These are phyloP conservation scores for Lacerta bilineata DNA, from an alignment of 2,797 vertebrate genomes.

Conservation along the genomic window DNA sequence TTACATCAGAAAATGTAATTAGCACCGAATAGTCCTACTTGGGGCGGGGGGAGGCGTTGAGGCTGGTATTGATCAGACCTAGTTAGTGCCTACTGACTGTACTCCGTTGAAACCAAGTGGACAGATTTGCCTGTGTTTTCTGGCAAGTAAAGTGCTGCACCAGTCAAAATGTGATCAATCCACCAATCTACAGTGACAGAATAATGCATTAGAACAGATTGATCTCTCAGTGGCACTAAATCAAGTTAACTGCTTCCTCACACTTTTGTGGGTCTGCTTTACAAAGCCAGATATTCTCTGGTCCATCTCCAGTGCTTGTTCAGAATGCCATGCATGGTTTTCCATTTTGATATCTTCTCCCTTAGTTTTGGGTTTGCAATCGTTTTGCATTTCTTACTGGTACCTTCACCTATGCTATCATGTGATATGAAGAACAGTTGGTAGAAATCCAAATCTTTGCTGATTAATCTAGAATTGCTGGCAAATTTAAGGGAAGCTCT, in stretches of 20 bases:
- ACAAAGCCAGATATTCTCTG: fast-evolving
- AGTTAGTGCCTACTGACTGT: conserved; percentile 37
- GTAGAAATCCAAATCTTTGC: not conserved
- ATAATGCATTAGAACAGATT: conserved; percentile 55
- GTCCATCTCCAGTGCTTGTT: conserved; percentile 17
- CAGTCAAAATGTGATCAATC: conserved; percentile 58
- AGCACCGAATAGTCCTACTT: not conserved
- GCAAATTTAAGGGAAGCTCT: not conserved
- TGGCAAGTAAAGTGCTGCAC: conserved; percentile 37
- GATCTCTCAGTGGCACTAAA: conserved; percentile 43
- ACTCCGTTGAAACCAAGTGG: conserved; percentile 45
- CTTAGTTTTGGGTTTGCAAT: not conserved
- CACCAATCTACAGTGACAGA: conserved; percentile 56
- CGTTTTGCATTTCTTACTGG: not conserved
- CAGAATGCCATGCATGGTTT: not conserved
- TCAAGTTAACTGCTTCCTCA: conserved; percentile 50
- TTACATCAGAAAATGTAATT: not conserved
- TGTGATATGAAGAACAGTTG: not conserved
- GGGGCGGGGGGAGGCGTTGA: not conserved
- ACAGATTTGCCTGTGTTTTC: conserved; percentile 23
- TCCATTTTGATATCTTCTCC: conserved; percentile 26
- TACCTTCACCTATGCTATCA: fast-evolving
- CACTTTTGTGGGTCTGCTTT: conserved; percentile 41
- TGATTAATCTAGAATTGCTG: not conserved
- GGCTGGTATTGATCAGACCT: conserved; percentile 28